Conservation (phyloP, 2,113 vertebrate genomes). For the Callithrix jacchus region DNA sequence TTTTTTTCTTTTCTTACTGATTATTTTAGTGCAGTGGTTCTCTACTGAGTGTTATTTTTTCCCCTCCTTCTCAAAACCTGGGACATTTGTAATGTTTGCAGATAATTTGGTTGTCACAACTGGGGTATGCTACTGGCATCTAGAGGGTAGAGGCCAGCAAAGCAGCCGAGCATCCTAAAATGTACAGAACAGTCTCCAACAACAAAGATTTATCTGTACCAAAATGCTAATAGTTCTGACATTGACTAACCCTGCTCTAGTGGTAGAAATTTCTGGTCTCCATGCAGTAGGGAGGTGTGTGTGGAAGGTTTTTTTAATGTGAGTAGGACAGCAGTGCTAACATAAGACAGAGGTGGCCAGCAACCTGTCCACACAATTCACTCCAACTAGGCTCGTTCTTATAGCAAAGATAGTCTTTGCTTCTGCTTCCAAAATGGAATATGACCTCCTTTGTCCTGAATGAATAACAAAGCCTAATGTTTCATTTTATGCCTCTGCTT, state of each 20-base stretch:
- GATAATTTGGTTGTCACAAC: not conserved
- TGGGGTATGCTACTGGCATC: not conserved
- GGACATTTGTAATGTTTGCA: not conserved
- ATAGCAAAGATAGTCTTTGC: not conserved
- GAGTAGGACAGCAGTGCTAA: not conserved
- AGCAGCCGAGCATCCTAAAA: not conserved
- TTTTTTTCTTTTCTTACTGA: not conserved
- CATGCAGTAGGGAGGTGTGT: not conserved
- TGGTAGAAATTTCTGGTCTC: not conserved
- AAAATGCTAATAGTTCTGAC: not conserved
- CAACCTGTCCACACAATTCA: not conserved
- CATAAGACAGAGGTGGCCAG: not conserved
- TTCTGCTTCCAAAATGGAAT: slow-evolving; percentile 5
- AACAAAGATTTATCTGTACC: not conserved
- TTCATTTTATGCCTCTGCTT: slow-evolving; percentile 41
- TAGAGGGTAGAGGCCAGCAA: not conserved
- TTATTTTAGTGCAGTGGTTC: not conserved
- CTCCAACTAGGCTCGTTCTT: not conserved
- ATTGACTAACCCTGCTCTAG: not conserved
- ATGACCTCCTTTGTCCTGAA: not conserved
- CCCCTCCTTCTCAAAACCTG: not conserved
- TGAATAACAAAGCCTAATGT: not conserved
- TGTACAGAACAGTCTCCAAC: not conserved
- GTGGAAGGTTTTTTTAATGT: not conserved
- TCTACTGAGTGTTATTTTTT: not conserved